Conservation (phyloP, 2,797 vertebrate genomes). For the Macroramphosus scolopax region DNA sequence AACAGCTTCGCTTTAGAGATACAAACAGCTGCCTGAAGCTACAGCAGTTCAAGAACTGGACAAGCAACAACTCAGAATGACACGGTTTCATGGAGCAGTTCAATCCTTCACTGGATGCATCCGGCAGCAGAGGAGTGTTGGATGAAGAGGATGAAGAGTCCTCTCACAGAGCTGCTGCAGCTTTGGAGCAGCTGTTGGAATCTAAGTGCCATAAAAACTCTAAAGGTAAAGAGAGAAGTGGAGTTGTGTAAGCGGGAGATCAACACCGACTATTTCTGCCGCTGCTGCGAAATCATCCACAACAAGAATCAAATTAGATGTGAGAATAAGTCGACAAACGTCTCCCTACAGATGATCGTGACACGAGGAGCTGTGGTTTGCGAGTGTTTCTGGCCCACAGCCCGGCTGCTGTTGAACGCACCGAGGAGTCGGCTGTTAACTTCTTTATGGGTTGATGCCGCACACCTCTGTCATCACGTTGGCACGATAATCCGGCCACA, state of each 20-base stretch:
- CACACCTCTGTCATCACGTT: constrained; percentile 5
- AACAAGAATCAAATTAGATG: not conserved
- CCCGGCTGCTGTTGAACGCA: constrained; percentile 20
- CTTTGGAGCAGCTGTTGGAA: constrained; percentile 19
- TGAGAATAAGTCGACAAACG: too few relatives aligned
- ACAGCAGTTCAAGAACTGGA: not conserved
- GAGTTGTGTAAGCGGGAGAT: not conserved
- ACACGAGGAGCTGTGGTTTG: constrained; percentile 1
- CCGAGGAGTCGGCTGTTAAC: constrained; percentile 5
- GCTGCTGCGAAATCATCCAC: not conserved
- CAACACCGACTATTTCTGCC: too few relatives aligned
- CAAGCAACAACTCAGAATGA: constrained; percentile 4
- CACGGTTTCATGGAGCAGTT: too few relatives aligned
- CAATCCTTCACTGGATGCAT: too few relatives aligned
- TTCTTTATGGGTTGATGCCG: not conserved
- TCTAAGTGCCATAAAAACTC: constrained; percentile 7
- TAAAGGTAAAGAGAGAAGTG: constrained; percentile 9
- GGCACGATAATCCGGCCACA: constrained; percentile 7
- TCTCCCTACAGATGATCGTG: constrained; percentile 4
- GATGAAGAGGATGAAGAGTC: constrained; percentile 28
- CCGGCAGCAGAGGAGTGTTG: constrained; percentile 7
- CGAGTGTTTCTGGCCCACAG: constrained; percentile 26
- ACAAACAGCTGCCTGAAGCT: too few relatives aligned
- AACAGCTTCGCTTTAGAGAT: too few relatives aligned
- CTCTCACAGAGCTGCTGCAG: constrained; percentile 2